Conservation (phyloP, 2,888 invertebrate genomes). For the Idaea dimidiata region DNA sequence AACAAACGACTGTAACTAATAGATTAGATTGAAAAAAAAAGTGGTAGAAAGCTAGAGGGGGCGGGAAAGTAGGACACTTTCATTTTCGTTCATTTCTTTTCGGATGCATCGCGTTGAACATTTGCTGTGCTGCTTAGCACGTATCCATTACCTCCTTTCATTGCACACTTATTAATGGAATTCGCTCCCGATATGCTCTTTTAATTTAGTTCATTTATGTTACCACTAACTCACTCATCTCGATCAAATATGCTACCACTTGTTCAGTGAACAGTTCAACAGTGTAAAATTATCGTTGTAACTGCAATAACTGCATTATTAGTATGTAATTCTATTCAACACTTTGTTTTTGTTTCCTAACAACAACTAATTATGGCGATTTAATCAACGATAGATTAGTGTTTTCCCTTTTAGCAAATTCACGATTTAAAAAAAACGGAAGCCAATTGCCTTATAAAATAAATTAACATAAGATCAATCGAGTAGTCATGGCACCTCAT, state of each 20-base stretch:
- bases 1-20: conserved; percentile 60
- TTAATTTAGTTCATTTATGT: conserved; percentile 23
- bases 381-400: background rate
- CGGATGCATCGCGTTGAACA: conserved; percentile 68
- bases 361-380: background rate
- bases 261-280: background rate
- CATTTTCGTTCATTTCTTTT: conserved; percentile 80
- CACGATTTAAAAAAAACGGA: background rate
- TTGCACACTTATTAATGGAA: conserved; percentile 52
- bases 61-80: conserved; percentile 73
- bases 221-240: background rate
- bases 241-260: background rate
- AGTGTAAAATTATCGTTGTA: background rate
- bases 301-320: background rate
- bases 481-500: conserved; percentile 1
- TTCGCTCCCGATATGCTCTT: conserved; percentile 38
- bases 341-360: background rate
- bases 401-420: background rate
- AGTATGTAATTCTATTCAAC: background rate
- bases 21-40: conserved; percentile 69
- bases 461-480: conserved; percentile 1
- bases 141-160: conserved; percentile 68
- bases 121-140: conserved; percentile 66
- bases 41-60: conserved; percentile 68
- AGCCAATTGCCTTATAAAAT: background rate